A percentile compares a stretch with the other conserved stretches of the same genome.
These are phyloP conservation scores for Oreortyx pictus DNA, from an alignment of 2,797 vertebrate genomes.

Conservation along the genomic window DNA sequence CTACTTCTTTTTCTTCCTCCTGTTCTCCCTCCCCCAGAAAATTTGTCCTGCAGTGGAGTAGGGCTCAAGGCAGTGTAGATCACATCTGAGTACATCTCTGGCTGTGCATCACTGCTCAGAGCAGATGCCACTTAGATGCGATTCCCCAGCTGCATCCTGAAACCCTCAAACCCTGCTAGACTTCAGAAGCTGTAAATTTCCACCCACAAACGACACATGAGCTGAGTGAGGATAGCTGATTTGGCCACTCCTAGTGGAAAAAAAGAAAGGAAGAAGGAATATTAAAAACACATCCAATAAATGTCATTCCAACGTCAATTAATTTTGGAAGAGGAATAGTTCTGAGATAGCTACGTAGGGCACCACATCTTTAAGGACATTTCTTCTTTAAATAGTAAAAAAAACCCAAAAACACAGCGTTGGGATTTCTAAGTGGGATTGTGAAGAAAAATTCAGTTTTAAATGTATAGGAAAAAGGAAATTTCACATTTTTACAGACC, in stretches of 20 bases:
- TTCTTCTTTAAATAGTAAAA: constrained; percentile 18
- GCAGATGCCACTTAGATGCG: accelerated
- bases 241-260: constrained; percentile 9
- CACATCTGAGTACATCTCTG: not conserved
- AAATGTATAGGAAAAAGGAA: not conserved
- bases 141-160: not conserved
- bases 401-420: not conserved
- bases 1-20: not conserved
- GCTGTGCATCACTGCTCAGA: not conserved
- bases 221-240: not conserved
- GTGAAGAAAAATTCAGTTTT: not conserved
- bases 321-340: not conserved
- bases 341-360: not conserved
- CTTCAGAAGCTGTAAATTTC: constrained; percentile 41
- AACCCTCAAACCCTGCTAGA: not conserved
- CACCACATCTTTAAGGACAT: not conserved
- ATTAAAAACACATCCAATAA: constrained; percentile 2
- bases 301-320: not conserved
- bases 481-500: not conserved
- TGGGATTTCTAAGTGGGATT: not conserved
- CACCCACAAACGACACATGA: not conserved
- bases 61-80: not conserved
- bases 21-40: not conserved
- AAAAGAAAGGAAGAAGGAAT: not conserved
- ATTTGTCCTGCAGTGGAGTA: not conserved